A percentile compares a stretch with the other conserved stretches of the same genome.
Conservation (phyloP, 1,140 invertebrate genomes). For the Lucilia cuprina region DNA sequence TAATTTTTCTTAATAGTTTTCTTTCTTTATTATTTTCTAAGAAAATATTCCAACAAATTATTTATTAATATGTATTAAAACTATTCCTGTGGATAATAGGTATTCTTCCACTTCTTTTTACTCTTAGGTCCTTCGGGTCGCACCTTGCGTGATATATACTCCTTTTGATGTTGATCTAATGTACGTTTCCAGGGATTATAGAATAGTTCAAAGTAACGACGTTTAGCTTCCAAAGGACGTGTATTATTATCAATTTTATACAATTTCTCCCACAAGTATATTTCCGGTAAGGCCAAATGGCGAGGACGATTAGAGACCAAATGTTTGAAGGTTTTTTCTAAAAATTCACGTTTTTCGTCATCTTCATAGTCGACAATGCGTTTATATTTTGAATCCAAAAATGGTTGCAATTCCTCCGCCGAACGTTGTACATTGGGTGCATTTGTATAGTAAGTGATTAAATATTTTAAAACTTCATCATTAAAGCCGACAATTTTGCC, state of each 20-base stretch:
- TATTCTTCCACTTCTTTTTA: slow-evolving; percentile 68
- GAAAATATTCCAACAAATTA: neutral
- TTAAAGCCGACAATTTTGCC: slow-evolving; percentile 81
- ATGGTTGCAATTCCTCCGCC: slow-evolving; percentile 73
- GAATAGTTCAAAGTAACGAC: slow-evolving; percentile 71
- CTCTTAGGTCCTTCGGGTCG: slow-evolving; percentile 67
- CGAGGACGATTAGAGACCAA: slow-evolving; percentile 71
- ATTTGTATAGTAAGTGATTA: slow-evolving; percentile 81
- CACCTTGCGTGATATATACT: slow-evolving; percentile 72
- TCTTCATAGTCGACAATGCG: slow-evolving; percentile 73
- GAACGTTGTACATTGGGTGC: slow-evolving; percentile 69
- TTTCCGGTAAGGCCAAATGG: slow-evolving; percentile 69
- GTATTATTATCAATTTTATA: slow-evolving; percentile 76
- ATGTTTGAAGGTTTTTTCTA: slow-evolving; percentile 74
- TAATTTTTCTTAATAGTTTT: too few species aligned
- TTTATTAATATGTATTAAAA: too few species aligned
- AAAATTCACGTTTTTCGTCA: slow-evolving; percentile 71
- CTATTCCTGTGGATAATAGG: slow-evolving; percentile 67
- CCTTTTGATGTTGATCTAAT: slow-evolving; percentile 71
- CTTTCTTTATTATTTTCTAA: neutral
- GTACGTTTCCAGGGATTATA: slow-evolving; percentile 67
- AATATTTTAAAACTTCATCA: slow-evolving; percentile 75
- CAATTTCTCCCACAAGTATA: slow-evolving; percentile 78
- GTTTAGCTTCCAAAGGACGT: slow-evolving; percentile 71
- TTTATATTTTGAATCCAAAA: slow-evolving; percentile 69